Conservation (phyloP, 2,888 invertebrate species). For the Dryomyza anilis region DNA sequence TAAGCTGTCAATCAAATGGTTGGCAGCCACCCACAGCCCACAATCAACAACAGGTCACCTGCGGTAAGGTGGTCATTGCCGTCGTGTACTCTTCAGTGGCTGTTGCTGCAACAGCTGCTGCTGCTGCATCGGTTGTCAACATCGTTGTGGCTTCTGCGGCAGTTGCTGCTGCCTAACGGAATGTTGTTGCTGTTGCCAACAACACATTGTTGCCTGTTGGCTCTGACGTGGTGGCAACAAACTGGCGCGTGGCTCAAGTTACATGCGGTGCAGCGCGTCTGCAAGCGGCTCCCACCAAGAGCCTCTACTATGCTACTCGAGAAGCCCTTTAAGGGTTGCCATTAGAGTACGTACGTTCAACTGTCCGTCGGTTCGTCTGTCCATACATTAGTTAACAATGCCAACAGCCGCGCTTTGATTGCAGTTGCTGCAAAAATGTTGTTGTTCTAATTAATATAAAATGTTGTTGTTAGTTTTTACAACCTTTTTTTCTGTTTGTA, state of each 20-base stretch:
- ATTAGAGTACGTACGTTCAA: too few relatives aligned
- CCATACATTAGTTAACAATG: background rate
- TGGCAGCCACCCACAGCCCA: background rate
- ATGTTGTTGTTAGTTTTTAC: too few relatives aligned
- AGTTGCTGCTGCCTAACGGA: background rate
- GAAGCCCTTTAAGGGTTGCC: constrained; percentile 22
- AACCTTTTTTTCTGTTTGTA: too few relatives aligned
- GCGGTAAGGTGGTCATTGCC: too few relatives aligned
- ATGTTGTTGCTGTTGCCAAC: background rate
- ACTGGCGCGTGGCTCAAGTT: constrained; percentile 13
- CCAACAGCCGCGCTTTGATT: background rate
- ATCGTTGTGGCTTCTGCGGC: background rate
- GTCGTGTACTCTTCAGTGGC: too few relatives aligned
- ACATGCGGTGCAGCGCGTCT: background rate
- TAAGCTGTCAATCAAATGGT: background rate
- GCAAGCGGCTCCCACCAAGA: background rate
- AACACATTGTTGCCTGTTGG: background rate
- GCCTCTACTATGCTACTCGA: background rate
- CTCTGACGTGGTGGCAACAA: background rate
- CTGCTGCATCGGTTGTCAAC: background rate
- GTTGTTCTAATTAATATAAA: too few relatives aligned
- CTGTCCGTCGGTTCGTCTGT: background rate
- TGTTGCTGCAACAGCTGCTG: background rate
- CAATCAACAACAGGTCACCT: too few relatives aligned
- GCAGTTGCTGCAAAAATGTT: background rate